Percentiles rank a stretch among this genome's conserved stretches.
phyloP scores from a whole-genome alignment of 1,140 invertebrate genomes.

The Odontomachus brunneus region DNA sequence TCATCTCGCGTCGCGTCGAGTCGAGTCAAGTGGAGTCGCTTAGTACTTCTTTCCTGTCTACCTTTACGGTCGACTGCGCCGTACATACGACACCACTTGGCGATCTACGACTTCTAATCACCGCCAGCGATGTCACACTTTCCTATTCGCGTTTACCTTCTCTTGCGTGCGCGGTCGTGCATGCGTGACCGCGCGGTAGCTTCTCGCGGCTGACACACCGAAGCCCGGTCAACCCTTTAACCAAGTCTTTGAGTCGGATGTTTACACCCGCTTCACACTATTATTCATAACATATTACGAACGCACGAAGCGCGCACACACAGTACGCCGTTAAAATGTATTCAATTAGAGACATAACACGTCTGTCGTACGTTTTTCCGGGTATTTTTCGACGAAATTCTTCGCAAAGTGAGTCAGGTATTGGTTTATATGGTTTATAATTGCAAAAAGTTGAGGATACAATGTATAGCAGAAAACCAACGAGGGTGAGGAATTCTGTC shows the following conservation, averaged over 20 bases:
- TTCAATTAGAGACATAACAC: not conserved
- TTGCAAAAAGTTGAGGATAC: constrained; percentile 11
- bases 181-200: constrained; percentile 36
- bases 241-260: not conserved
- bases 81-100: not conserved
- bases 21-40: not conserved
- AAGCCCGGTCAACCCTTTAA: not conserved
- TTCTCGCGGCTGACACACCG: not conserved
- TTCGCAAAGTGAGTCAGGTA: not conserved
- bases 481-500: constrained; percentile 30
- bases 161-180: constrained; percentile 13
- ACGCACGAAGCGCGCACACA: not conserved
- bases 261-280: not conserved
- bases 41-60: constrained; percentile 55
- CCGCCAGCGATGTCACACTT: constrained; percentile 69
- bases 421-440: no score
- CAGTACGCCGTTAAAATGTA: not conserved
- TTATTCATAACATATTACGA: not conserved
- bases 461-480: constrained; percentile 5
- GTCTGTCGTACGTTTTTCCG: no score
- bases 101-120: constrained; percentile 69
- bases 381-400: not conserved
- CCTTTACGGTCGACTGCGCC: constrained; percentile 34
- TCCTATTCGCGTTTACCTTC: constrained; percentile 44
- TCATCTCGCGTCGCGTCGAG: constrained; percentile 13